phyloP scores from a whole-genome alignment of 2,888 invertebrate species.

The Stenolophus ochropezus region DNA sequence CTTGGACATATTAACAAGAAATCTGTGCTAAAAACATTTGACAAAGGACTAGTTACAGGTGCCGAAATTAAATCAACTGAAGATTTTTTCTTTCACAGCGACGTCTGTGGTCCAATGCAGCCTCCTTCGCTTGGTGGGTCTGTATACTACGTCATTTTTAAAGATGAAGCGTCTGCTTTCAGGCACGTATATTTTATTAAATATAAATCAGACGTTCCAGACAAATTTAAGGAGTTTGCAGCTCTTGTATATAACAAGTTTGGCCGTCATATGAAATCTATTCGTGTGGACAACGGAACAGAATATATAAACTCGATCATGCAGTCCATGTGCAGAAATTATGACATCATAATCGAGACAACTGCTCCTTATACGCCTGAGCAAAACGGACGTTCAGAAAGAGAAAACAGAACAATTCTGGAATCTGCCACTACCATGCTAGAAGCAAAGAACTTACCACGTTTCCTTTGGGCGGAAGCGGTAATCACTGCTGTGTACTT shows the following conservation, averaged over 20 bases:
- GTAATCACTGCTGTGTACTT: constrained; percentile 65
- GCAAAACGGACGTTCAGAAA: constrained; percentile 66
- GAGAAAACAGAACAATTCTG: constrained; percentile 66
- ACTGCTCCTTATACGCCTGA: constrained; percentile 62
- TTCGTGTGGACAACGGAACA: constrained; percentile 63
- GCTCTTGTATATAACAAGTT: constrained; percentile 48
- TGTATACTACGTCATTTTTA: constrained; percentile 59
- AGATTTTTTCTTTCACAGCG: constrained; percentile 55
- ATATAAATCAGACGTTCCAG: constrained; percentile 54
- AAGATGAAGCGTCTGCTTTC: constrained; percentile 60
- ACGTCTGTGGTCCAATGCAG: no score
- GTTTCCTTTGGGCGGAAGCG: constrained; percentile 68
- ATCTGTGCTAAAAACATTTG: constrained; percentile 57
- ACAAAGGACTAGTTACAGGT: constrained; percentile 57
- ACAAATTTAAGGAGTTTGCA: constrained; percentile 55
- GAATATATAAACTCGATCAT: no score
- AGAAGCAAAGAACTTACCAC: constrained; percentile 63
- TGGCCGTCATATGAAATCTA: constrained; percentile 54
- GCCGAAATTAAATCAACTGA: constrained; percentile 47
- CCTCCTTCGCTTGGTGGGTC: constrained; percentile 49
- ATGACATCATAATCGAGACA: no score
- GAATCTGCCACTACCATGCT: constrained; percentile 67
- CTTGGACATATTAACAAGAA: constrained; percentile 61
- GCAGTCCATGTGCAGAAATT: no score
- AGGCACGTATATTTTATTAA: constrained; percentile 59